These are phyloP conservation scores for Heterodera schachtii DNA, from an alignment of 1,140 invertebrate species.

Conservation along the genomic window DNA sequence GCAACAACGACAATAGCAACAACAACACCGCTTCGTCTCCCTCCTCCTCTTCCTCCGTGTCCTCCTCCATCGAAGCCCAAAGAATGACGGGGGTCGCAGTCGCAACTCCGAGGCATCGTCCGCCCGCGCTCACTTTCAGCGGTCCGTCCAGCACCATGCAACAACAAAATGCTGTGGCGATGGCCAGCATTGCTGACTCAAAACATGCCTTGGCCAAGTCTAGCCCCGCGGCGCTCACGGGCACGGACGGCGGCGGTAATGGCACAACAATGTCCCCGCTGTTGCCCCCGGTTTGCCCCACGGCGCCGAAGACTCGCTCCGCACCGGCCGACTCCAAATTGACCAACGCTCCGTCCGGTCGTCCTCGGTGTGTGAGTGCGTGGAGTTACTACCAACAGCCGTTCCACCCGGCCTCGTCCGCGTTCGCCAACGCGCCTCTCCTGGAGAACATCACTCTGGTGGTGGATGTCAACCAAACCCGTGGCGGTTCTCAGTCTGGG, in stretches of 20 bases:
- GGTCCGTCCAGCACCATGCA: constrained; percentile 5
- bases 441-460: not conserved
- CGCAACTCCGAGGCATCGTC: constrained; percentile 14
- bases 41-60: no score
- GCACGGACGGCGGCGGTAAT: not conserved
- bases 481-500: not conserved
- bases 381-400: constrained; percentile 15
- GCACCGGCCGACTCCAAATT: not conserved
- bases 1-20: not conserved
- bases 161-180: not conserved
- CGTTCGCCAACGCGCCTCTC: not conserved
- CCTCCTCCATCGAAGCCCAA: not conserved
- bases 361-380: constrained; percentile 3
- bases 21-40: no score
- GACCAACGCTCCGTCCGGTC: not conserved
- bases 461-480: not conserved
- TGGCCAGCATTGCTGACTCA: not conserved
- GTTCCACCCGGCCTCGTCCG: constrained; percentile 1
- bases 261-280: not conserved
- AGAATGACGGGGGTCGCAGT: not conserved
- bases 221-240: constrained; percentile 10
- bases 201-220: constrained; percentile 18
- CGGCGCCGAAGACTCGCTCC: constrained; percentile 2
- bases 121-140: constrained; percentile 21
- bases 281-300: not conserved